These are phyloP conservation scores for Acanthopleura granulata DNA, from an alignment of 2,888 invertebrate genomes.

Conservation along the genomic window DNA sequence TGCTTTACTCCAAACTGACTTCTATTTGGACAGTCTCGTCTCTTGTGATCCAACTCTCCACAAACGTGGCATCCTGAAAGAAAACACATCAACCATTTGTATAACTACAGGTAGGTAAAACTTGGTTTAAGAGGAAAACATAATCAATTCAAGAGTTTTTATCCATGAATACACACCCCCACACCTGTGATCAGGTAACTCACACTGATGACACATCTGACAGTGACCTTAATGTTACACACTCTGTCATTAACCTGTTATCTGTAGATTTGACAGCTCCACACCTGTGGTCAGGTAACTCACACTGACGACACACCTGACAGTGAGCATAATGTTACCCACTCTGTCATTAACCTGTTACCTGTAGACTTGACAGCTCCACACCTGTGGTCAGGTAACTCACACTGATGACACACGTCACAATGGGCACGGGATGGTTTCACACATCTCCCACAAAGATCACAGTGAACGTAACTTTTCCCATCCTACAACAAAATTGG, in stretches of 20 bases:
- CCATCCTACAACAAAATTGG: constrained; percentile 75
- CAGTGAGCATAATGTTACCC: neutral
- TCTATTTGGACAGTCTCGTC: constrained; percentile 53
- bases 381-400: constrained; percentile 60
- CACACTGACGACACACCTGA: constrained; percentile 81
- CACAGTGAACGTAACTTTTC: constrained; percentile 79
- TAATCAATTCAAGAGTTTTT: too few species aligned
- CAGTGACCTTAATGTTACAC: neutral
- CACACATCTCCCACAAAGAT: constrained; percentile 80
- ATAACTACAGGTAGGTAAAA: too few species aligned
- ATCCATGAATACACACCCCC: too few species aligned
- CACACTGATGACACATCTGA: neutral
- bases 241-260: constrained; percentile 20
- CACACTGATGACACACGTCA: constrained; percentile 78
- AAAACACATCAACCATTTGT: neutral
- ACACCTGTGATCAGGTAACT: neutral
- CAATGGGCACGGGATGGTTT: constrained; percentile 90
- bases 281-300: constrained; percentile 60
- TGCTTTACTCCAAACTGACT: neutral
- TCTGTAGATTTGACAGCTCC: constrained; percentile 34
- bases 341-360: constrained; percentile 20
- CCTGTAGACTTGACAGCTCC: constrained; percentile 34
- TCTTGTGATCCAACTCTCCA: constrained; percentile 52
- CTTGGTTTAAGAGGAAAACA: too few species aligned
- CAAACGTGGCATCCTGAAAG: constrained; percentile 53